Base-by-base conservation (phyloP, 2,888 invertebrate species). In the Teleogryllus oceanicus region DNA sequence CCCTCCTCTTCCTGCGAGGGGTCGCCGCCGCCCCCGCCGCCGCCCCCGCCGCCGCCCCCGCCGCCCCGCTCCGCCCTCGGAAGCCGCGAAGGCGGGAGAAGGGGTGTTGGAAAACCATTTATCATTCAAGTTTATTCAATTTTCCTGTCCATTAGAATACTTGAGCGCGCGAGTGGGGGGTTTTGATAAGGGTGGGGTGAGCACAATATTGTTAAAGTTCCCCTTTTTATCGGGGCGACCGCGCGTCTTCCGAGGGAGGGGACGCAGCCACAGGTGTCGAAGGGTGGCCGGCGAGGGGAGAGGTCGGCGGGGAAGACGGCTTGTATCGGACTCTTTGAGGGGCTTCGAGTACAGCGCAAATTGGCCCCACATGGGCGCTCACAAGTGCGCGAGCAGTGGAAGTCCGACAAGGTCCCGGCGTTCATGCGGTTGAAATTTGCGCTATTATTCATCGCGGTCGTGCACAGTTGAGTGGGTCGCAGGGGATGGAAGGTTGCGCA, bases 71-170 rank as follows among this genome's bases (percentile, higher is more conserved):
- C 62, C 62, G 13, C 62, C 62, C 62, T 62, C 62, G n/a, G n/a
- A n/a, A 13, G 13, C 16, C n/a, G 62, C 13, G n/a, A n/a, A n/a
- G 16, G 4, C 4, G 13, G 16, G 62, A 62, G 62, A 62, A 62
- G 62, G 62, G 62, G 62, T 62, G 62, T 62, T 62, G 62, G 62
- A 62, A 62, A 62, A 62, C 62, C 62, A 62, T 62, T 62, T 62
- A 62, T 62, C 62, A 62, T 62, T 62, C 62, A 62, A 62, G 62
- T 62, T 62, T 62, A 62, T 62, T 62, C 62, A 62, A 62, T 62
- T 62, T 62, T 62, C 62, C 62, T 62, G 62, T 62, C 62, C 62
- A 62, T 62, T 62, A 62, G 62, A 62, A 62, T 62, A 62, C 62
- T 62, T 62, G 62, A 62, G 62, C 62, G 62, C 16, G n/a, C 62